Evolutionary conservation across 2,113 vertebrate species (phyloP).

Genomic region (Chaetodon auriga): DNA sequence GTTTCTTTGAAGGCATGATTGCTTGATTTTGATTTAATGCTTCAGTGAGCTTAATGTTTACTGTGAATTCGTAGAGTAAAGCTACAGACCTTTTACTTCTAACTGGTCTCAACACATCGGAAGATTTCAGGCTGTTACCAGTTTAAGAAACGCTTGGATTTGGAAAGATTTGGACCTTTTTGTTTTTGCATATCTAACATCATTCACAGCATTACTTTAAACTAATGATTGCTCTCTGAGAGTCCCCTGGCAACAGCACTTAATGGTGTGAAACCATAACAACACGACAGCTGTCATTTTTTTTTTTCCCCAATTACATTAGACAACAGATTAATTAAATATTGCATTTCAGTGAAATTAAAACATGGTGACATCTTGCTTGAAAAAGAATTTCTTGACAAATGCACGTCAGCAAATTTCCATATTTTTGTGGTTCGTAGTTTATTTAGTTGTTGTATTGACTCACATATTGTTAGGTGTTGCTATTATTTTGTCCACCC

Average conservation of each 20-base stretch:
- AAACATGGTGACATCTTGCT: background rate
- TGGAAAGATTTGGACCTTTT: no score
- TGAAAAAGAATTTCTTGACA: background rate
- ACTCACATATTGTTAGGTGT: no score
- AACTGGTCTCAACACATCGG: background rate
- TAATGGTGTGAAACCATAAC: background rate
- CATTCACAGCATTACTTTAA: no score
- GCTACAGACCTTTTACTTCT: background rate
- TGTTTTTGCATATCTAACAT: no score
- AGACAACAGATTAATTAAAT: conserved; percentile 24
- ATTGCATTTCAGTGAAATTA: background rate
- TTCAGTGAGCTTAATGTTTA: background rate
- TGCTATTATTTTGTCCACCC: background rate
- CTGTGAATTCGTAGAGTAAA: background rate
- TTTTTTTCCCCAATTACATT: conserved; percentile 23
- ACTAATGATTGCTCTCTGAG: background rate
- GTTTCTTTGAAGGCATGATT: background rate
- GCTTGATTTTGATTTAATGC: background rate
- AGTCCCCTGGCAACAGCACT: background rate
- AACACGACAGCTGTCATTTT: background rate
- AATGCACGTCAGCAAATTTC: background rate
- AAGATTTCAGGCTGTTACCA: background rate
- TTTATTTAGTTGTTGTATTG: background rate
- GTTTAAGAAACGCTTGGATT: no score
- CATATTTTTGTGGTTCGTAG: no score